Evolutionary conservation across 2,888 invertebrate species (phyloP), one percentile per base, ranked within the genome.

Genomic region (Dasypolia templi): DNA sequence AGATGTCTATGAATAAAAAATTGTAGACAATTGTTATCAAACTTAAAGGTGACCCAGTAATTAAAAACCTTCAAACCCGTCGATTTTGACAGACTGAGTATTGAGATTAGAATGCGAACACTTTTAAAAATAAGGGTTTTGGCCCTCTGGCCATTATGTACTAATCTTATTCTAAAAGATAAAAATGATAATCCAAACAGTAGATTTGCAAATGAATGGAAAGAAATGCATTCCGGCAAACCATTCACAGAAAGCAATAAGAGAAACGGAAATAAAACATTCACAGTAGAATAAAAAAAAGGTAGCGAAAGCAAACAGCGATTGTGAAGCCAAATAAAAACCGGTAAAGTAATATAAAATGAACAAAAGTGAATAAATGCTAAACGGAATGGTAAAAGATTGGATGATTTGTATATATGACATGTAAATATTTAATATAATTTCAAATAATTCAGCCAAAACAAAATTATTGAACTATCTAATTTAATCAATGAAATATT

Each of bases 311-410:
- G 72, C 72, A 64, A 82, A 83, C 69, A 69, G n/a, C 58, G 53
- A 67, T 73, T 63, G 71, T 58, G 81, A 80, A 76, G 66, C 65
- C 76, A 82, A 79, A 89, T 89, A 87, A 86, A 84, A 84, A 65
- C 69, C 80, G 63, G 66, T 74, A 65, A 73, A 81, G 72, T 77
- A 78, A 80, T 81, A 77, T 81, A 72, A 80, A 75, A 75, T 80
- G 63, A 84, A 68, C 77, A 59, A 81, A 84, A 83, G 77, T 76
- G 70, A 77, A 77, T 83, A 87, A 88, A 90, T 88, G 84, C 83
- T 89, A 89, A 90, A 89, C 73, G 81, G 82, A 89, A 87, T 79
- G 72, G 70, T 77, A 87, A 89, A 88, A 88, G 3, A 46, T 32
- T 82, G 80, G 74, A 72, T 72, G 67, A 84, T 82, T 77, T 72